Percentiles rank a stretch among this genome's conserved stretches.
phyloP scores from a whole-genome alignment of 2,888 invertebrate species.

The Hemithea aestivaria region DNA sequence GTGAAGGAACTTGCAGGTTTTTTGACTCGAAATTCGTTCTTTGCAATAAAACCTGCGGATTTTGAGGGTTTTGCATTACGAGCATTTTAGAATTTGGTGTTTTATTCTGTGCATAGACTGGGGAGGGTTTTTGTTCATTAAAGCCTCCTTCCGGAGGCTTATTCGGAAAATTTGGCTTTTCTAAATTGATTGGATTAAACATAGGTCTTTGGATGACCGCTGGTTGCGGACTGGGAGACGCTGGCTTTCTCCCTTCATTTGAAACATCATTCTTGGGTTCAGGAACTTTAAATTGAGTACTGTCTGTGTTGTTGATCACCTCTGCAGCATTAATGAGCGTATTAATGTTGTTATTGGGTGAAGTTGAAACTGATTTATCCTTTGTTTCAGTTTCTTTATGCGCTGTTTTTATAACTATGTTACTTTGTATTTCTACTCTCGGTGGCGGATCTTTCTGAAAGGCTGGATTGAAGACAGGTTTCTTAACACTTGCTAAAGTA shows the following conservation, averaged over 20 bases:
- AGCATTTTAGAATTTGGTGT: constrained; percentile 61
- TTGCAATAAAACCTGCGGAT: constrained; percentile 61
- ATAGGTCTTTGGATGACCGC: constrained; percentile 34
- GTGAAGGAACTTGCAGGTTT: constrained; percentile 74
- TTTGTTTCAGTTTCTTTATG: constrained; percentile 43
- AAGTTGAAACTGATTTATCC: constrained; percentile 24
- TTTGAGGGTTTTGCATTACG: constrained; percentile 49
- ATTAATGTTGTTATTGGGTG: constrained; percentile 42
- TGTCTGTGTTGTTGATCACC: constrained; percentile 55
- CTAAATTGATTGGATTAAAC: constrained; percentile 51
- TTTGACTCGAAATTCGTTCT: constrained; percentile 64
- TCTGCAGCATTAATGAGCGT: constrained; percentile 63
- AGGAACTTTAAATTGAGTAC: constrained; percentile 46
- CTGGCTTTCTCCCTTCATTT: constrained; percentile 39
- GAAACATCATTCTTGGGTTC: constrained; percentile 44
- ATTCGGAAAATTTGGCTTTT: constrained; percentile 42
- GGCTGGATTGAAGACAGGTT: constrained; percentile 38
- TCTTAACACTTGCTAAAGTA: constrained; percentile 26
- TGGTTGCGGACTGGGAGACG: constrained; percentile 24
- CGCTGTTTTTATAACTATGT: constrained; percentile 62
- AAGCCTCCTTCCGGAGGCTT: constrained; percentile 50
- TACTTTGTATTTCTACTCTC: constrained; percentile 67
- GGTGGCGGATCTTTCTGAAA: constrained; percentile 29
- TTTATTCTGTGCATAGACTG: constrained; percentile 63
- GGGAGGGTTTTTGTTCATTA: constrained; percentile 63